These are phyloP conservation scores for Nothura maculosa DNA, from an alignment of 2,797 vertebrate species.

Conservation along the genomic window DNA sequence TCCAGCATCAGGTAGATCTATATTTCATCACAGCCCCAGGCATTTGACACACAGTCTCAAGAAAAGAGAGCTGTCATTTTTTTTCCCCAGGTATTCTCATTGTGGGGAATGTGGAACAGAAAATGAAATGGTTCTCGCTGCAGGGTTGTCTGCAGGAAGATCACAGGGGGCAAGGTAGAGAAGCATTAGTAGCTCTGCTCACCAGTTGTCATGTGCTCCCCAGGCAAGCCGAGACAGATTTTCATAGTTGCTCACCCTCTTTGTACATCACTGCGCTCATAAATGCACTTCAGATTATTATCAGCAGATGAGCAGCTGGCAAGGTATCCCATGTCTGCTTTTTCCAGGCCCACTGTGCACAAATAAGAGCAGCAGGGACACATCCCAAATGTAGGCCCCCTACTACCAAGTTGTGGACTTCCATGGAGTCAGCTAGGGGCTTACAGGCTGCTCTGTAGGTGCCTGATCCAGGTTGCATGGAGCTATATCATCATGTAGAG, in stretches of 20 bases:
- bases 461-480: rapidly evolving
- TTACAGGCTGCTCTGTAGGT: rapidly evolving
- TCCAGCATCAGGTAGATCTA: slow-evolving; percentile 41
- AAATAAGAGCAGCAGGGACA: background rate
- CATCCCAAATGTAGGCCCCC: background rate
- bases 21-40: slow-evolving; percentile 45
- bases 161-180: slow-evolving; percentile 5
- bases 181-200: background rate
- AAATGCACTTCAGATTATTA: background rate
- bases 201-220: background rate
- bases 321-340: background rate
- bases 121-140: slow-evolving; percentile 32
- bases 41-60: slow-evolving; percentile 10
- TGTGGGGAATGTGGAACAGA: background rate
- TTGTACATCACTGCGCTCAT: background rate
- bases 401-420: background rate
- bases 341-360: background rate
- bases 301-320: rapidly evolving
- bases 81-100: slow-evolving; percentile 21
- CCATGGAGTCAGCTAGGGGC: background rate
- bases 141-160: slow-evolving; percentile 40
- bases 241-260: background rate
- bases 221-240: slow-evolving; percentile 24
- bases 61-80: slow-evolving; percentile 37
- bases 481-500: background rate